Evolutionary conservation across 2,113 vertebrate genomes (phyloP).

Genomic region (Gobius niger): DNA sequence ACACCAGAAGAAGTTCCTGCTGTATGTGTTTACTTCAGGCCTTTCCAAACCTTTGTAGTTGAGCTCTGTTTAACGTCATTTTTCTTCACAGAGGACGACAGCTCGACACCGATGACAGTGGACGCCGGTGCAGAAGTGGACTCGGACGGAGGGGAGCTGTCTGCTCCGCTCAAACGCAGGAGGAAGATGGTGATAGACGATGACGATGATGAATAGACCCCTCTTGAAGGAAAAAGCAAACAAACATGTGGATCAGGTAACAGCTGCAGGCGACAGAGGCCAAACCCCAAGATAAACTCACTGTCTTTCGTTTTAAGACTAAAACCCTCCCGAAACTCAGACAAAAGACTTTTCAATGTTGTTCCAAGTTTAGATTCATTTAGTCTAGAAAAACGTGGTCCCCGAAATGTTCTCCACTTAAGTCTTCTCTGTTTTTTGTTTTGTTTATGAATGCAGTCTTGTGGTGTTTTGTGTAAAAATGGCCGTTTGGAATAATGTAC

Average conservation of each 20-base stretch:
- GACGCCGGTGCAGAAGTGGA: conserved; percentile 36
- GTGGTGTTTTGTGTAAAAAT: no score
- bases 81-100: conserved; percentile 39
- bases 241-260: neutral
- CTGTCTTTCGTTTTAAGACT: neutral
- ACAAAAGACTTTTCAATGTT: no score
- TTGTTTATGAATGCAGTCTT: no score
- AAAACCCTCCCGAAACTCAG: no score
- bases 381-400: no score
- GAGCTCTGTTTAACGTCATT: neutral
- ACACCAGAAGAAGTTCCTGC: no score
- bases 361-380: no score
- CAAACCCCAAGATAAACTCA: neutral
- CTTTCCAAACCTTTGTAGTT: no score
- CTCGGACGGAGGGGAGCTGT: conserved; percentile 67
- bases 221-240: neutral
- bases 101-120: conserved; percentile 1
- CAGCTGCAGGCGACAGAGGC: neutral
- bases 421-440: no score
- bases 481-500: no score
- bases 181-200: conserved; percentile 81
- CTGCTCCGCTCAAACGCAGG: conserved; percentile 75
- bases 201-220: conserved; percentile 64
- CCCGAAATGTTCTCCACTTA: no score
- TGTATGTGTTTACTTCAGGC: no score